Evolutionary conservation across 2,113 vertebrate species (phyloP).

Genomic region (Hassar affinis): DNA sequence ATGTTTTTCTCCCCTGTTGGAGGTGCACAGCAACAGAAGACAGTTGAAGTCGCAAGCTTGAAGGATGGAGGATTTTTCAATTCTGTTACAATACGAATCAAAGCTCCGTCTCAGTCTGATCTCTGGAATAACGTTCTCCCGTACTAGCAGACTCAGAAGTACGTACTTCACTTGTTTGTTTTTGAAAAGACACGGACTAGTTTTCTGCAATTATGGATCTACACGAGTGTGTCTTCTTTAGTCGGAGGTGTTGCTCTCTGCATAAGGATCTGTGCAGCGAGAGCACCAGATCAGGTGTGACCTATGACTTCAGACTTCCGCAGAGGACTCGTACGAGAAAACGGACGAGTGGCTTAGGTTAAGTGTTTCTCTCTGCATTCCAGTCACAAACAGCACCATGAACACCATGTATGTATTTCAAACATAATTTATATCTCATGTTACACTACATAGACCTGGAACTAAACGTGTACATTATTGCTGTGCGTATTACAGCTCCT

Average conservation of each 20-base stretch:
- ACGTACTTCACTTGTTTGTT: conserved; percentile 8
- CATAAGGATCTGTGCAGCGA: background rate
- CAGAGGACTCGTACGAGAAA: conserved; percentile 19
- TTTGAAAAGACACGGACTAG: conserved; percentile 1
- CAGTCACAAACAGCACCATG: conserved; percentile 21
- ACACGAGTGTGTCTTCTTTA: background rate
- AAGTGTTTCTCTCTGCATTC: conserved; percentile 32
- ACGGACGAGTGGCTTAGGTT: background rate
- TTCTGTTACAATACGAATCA: conserved; percentile 43
- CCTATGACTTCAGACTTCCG: background rate
- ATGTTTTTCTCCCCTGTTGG: conserved; percentile 57
- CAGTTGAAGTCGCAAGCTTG: conserved; percentile 41
- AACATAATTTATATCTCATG: conserved; percentile 30
- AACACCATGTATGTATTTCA: conserved; percentile 23
- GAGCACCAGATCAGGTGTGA: background rate
- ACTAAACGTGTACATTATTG: conserved; percentile 35
- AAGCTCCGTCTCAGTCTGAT: conserved; percentile 8
- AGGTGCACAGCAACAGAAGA: background rate
- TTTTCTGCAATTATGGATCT: conserved; percentile 12
- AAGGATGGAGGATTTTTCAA: conserved; percentile 24
- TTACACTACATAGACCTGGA: conserved; percentile 32
- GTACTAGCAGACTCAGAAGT: conserved; percentile 23
- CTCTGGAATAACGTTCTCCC: conserved; percentile 34
- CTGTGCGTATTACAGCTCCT: conserved; percentile 36
- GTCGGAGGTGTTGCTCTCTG: background rate